phyloP scores from a whole-genome alignment of 1,140 invertebrate species.

The Euwallacea similis region DNA sequence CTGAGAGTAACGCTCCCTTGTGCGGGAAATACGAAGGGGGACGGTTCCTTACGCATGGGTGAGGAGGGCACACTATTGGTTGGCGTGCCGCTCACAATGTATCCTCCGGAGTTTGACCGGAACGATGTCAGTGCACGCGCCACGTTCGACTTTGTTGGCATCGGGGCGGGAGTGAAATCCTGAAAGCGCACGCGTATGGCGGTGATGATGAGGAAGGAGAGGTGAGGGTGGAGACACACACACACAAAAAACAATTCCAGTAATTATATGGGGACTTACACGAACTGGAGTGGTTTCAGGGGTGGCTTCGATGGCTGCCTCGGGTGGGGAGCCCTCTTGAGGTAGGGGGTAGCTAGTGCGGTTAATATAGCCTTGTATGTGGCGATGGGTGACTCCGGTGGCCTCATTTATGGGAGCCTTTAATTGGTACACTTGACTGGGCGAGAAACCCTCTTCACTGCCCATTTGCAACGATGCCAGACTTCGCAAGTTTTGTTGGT shows the following conservation, averaged over 20 bases:
- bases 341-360: constrained; percentile 39
- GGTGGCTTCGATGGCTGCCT: constrained; percentile 83
- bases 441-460: constrained; percentile 42
- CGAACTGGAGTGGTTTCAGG: constrained; percentile 81
- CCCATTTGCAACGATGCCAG: constrained; percentile 35
- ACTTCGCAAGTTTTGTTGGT: constrained; percentile 39
- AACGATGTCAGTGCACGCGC: constrained; percentile 65
- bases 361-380: constrained; percentile 38
- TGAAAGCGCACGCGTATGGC: constrained; percentile 26
- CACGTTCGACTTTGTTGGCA: constrained; percentile 57
- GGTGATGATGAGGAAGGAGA: constrained; percentile 8
- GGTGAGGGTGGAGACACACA: constrained; percentile 16
- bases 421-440: constrained; percentile 44
- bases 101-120: constrained; percentile 50
- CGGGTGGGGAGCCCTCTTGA: constrained; percentile 68
- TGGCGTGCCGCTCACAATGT: constrained; percentile 52
- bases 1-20: constrained; percentile 38
- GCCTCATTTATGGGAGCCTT: constrained; percentile 45
- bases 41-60: constrained; percentile 65
- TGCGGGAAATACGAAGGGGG: constrained; percentile 57
- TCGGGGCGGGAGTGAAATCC: constrained; percentile 32
- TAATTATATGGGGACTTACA: constrained; percentile 32
- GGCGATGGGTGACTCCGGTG: constrained; percentile 44
- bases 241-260: not conserved
- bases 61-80: constrained; percentile 65